phyloP scores from a whole-genome alignment of 2,888 invertebrate genomes.

The Amphipyra tragopoginis region DNA sequence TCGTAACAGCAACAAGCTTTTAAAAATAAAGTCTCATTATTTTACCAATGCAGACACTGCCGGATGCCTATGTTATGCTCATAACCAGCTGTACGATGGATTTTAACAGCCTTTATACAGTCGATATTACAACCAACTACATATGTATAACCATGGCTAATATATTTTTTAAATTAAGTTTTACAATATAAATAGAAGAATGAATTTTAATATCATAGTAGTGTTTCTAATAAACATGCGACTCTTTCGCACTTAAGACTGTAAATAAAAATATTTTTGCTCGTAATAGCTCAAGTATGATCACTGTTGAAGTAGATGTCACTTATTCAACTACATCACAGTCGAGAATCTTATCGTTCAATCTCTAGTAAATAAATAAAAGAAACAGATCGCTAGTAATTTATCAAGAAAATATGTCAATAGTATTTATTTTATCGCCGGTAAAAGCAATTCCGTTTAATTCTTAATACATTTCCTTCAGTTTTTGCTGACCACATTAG shows the following conservation, averaged over 20 bases:
- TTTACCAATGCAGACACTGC: too few species aligned
- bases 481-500: background rate
- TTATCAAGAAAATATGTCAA: background rate
- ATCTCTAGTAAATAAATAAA: background rate
- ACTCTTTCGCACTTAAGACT: background rate
- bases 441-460: conserved; percentile 1
- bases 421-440: too few species aligned
- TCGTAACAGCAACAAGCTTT: conserved; percentile 18
- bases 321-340: background rate
- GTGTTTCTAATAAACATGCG: background rate
- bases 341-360: background rate
- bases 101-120: conserved; percentile 5
- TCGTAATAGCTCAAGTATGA: background rate
- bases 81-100: background rate
- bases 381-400: conserved; percentile 13
- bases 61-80: too few species aligned
- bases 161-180: too few species aligned
- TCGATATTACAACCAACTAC: background rate
- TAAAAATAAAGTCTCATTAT: conserved; percentile 5
- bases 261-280: background rate
- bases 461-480: conserved; percentile 17
- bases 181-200: background rate
- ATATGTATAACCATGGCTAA: background rate
- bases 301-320: too few species aligned
- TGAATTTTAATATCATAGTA: background rate